Evolutionary conservation across 2,797 vertebrate genomes (phyloP), one percentile per base, ranked within the genome.

Genomic region (Lagodon rhomboides): DNA sequence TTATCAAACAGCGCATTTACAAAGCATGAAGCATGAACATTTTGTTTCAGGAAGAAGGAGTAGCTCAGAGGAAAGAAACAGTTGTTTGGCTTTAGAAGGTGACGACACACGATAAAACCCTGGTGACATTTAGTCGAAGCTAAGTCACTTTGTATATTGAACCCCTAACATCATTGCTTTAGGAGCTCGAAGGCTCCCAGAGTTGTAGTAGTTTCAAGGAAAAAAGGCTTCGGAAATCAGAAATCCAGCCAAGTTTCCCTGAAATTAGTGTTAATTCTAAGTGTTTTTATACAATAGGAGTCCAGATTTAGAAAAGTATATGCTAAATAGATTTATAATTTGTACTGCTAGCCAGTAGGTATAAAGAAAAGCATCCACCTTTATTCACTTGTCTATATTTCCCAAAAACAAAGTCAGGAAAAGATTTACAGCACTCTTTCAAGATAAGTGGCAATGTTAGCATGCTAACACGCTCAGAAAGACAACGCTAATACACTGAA

Each of bases 1-100:
- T 82, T 27, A 44, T 61, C 82, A 86, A 89, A 72, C 83, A 75
- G 77, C 59, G 79, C 81, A 85, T 78, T 89, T 89, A 84, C 72
- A 88, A 80, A 90, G 87, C 58, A 73, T 75, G 78, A 84, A 78
- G 79, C 66, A 51, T 59, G 71, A 61, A 80, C 80, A 78, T 85
- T 85, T 85, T 61, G 60, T 76, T 61, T 75, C 78, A 82, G 64
- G 71, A 69, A 60, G 74, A 81, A 82, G 73, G 54, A 80, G 66
- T 10, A 77, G 80, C 63, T 81, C 41, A 44, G 61, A 80, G 49
- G 49, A 77, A 67, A 59, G 18, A 73, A 63, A 70, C 44, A 43
- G 12, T 49, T 2, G 59, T 54, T 62, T 59, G 55, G 54, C 53
- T 80, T 69, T 1, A 56, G 53, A 79, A 56, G 38, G 38, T 18